These are phyloP conservation scores for Bradypodion ventrale DNA, from an alignment of 2,797 vertebrate species.

Conservation along the genomic window DNA sequence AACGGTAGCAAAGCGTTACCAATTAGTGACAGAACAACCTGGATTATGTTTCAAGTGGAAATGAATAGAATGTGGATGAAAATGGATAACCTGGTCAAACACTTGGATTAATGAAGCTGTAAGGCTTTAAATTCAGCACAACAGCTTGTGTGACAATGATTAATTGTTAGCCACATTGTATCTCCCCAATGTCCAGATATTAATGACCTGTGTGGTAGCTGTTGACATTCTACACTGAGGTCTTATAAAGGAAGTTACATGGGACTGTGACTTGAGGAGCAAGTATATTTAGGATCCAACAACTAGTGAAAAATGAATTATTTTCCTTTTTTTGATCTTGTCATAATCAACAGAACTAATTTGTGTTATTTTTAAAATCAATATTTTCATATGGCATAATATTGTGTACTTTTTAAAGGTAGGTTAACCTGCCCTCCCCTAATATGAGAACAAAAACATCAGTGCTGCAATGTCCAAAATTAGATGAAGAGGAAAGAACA, in stretches of 20 bases:
- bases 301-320: neutral
- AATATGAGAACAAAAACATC: neutral
- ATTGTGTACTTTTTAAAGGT: neutral
- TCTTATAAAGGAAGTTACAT: neutral
- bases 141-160: conserved; percentile 15
- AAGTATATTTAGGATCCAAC: neutral
- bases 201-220: neutral
- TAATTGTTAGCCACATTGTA: conserved; percentile 2
- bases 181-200: neutral
- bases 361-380: neutral
- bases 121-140: neutral
- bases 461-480: neutral
- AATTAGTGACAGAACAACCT: conserved; percentile 46
- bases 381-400: no score
- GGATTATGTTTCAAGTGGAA: conserved; percentile 49
- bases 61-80: conserved; percentile 22
- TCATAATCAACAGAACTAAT: neutral
- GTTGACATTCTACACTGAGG: conserved; percentile 4
- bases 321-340: neutral
- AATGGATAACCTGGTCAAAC: neutral
- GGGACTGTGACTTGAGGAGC: neutral
- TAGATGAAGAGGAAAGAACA: conserved; percentile 9
- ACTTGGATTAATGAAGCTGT: neutral
- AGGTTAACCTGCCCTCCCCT: neutral
- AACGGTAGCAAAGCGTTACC: conserved; percentile 50